Base-by-base conservation (phyloP, 2,113 vertebrate species). In the Andinoacara biseriatus region DNA sequence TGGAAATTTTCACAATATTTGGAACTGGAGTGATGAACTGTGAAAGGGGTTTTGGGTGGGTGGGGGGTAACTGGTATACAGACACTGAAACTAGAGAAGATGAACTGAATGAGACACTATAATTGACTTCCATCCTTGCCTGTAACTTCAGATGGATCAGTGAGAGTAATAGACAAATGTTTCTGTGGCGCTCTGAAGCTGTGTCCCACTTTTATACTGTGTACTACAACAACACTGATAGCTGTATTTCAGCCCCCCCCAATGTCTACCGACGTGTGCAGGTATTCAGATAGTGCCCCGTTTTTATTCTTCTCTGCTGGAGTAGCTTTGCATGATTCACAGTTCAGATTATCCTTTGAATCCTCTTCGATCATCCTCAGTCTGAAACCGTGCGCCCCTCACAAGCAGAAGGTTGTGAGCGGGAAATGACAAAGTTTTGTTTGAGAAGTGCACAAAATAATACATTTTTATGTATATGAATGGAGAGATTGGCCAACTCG, bases 201-300 rank as follows among this genome's bases (percentile, higher is more conserved):
- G 88, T 81, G 87, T 93, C 89, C 89, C 75, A 69, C 33, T 11
- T 2, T 31, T 10, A 20, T 2, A 33, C 83, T 58, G 57, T 58
- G 49, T 5, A 54, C 76, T 54, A 11, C 46, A 8, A 29, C 67
- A 54, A 11, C 46, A n/a, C 26, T 72, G 33, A 52, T 10, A 54
- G 18, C 6, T 54, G 67, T 31, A 8, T 38, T 8, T 38, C 35
- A 38, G 35, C 35, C 35, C 35, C 31, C 31, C 33, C 33, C 7
- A 6, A 33, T 33, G 35, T 38, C 2, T 38, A 10, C 35, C 8
- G 35, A 10, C 35, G 10, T 38, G 35, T 10, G 9, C 35, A 38
- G 35, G 7, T 10, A 38, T 38, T 38, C 17, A 2, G 15, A 49
- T 49, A 2, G 43, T 46, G 43, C 14, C 43, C 14, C 14, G 14